Evolutionary conservation across 2,113 vertebrate genomes (phyloP).

Genomic region (Chlorodrepanis virens): DNA sequence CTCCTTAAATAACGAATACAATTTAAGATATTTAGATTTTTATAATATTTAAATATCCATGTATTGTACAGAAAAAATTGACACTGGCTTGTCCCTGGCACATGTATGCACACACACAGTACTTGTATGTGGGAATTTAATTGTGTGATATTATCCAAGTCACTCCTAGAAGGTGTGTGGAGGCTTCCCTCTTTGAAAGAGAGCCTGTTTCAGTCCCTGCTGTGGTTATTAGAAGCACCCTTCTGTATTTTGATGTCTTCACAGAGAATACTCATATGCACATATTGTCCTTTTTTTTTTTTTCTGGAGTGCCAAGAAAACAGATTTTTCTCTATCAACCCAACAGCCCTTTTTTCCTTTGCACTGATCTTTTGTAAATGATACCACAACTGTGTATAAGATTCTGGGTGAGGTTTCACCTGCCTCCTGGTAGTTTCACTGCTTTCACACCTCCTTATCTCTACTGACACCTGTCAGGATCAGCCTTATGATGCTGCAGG

Average conservation of each 20-base stretch:
- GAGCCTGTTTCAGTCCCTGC: neutral
- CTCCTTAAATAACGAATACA: neutral
- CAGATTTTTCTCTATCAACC: neutral
- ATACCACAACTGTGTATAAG: neutral
- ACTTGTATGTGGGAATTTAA: neutral
- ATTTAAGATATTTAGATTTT: neutral
- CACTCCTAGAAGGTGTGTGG: neutral
- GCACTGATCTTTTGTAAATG: neutral
- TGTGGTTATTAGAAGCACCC: neutral
- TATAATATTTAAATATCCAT: neutral
- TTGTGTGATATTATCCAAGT: neutral
- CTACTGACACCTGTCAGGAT: neutral
- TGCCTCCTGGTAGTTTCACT: neutral
- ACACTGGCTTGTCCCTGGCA: neutral
- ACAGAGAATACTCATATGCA: neutral
- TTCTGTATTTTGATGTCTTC: neutral
- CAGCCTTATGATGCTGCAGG: rapidly evolving
- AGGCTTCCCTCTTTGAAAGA: neutral
- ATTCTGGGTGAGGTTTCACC: neutral
- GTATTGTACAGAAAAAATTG: neutral
- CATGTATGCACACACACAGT: rapidly evolving
- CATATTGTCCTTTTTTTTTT: neutral
- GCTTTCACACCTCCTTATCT: neutral
- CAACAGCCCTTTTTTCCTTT: neutral
- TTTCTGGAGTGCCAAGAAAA: neutral